These are phyloP conservation scores for Rhinogobio ventralis DNA, from an alignment of 2,797 vertebrate species.

Conservation along the genomic window DNA sequence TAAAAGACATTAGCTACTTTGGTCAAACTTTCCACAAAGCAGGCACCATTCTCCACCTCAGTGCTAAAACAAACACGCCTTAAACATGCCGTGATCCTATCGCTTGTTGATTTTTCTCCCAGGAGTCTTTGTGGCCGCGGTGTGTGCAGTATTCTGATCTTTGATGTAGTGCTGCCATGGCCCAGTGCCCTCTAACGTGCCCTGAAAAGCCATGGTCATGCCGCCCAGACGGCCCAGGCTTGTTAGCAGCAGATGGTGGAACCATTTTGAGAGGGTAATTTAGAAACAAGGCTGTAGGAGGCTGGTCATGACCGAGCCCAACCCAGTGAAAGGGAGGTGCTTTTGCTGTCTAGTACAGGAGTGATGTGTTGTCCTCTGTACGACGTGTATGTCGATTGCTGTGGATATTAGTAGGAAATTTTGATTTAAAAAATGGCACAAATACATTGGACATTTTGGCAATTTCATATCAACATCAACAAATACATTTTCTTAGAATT, in stretches of 20 bases:
- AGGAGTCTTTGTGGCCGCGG: background rate
- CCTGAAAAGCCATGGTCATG: conserved; percentile 76
- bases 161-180: conserved; percentile 38
- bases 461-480: background rate
- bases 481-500: background rate
- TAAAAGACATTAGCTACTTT: background rate
- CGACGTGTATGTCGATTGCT: background rate
- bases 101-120: conserved; percentile 24
- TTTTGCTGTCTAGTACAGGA: conserved; percentile 9
- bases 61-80: conserved; percentile 19
- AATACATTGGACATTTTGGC: background rate
- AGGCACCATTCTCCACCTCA: background rate
- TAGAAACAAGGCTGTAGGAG: conserved; percentile 41
- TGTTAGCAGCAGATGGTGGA: conserved; percentile 75
- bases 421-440: background rate
- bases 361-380: background rate
- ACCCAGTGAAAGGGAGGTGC: background rate
- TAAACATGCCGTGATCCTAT: background rate
- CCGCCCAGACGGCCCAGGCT: conserved; percentile 68
- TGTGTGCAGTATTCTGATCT: background rate
- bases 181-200: conserved; percentile 65
- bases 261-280: conserved; percentile 45
- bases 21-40: background rate
- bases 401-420: background rate
- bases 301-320: conserved; percentile 42